Evolutionary conservation across 2,113 vertebrate species (phyloP), one percentile per base, ranked within the genome.

Genomic region (Rhinopithecus roxellana): DNA sequence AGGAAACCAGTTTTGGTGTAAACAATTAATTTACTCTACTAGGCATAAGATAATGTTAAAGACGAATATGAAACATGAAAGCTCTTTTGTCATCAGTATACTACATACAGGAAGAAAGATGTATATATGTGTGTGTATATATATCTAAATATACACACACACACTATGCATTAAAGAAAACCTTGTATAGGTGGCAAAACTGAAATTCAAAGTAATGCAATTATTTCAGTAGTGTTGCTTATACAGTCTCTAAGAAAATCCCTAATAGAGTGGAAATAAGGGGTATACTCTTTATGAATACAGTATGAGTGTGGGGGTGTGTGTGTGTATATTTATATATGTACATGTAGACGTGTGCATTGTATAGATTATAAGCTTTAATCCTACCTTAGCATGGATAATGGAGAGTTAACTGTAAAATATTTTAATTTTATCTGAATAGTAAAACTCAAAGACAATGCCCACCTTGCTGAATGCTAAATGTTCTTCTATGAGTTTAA

Each of bases 401-500:
- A 86, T 83, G 72, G 43, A 81, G n/a, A 85, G 30, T 87, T 95
- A 94, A 90, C 52, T 32, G 35, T 57, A 61, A 79, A 91, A 89
- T 9, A 70, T 5, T 92, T 95, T n/a, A 88, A 67, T 87, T 90
- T 80, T 81, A 85, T 30, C n/a, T 52, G 27, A 88, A 81, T 52
- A 55, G 67, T 52, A 95, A 82, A 90, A 92, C 27, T 86, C 59
- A 90, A 80, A 88, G 77, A 88, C 14, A 79, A 86, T 52, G 8
- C 8, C 40, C 35, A 59, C 48, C 81, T 40, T 95, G 38, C 35
- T 87, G 35, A 95, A 93, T 57, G 40, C 70, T 93, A 75, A 96
- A 67, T 82, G 17, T 30, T 83, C 67, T 94, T 87, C 40, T 90
- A 14, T 70, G 90, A 83, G 40, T 95, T 92, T 97, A 96, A 95